Conservation (phyloP, 1,140 invertebrate species). For the Solenopsis fugax region DNA sequence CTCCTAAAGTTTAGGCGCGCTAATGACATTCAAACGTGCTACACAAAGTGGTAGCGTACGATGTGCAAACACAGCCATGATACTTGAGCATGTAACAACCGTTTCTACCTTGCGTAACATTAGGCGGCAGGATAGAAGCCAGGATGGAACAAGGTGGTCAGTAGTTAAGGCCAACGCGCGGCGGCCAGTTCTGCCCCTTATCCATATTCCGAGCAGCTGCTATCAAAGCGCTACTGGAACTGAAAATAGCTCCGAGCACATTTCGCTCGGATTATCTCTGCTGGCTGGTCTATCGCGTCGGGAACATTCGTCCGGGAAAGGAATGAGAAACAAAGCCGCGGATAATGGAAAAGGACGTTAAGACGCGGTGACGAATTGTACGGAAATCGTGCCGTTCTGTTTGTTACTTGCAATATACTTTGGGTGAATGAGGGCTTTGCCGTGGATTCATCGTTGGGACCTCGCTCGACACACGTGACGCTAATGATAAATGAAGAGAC, state of each 20-base stretch:
- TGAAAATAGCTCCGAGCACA: constrained; percentile 51
- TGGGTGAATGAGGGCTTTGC: constrained; percentile 2
- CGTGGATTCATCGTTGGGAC: neutral
- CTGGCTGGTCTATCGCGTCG: constrained; percentile 56
- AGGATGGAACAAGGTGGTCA: constrained; percentile 45
- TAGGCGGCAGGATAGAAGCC: constrained; percentile 46
- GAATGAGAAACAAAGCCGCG: constrained; percentile 39
- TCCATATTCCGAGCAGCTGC: constrained; percentile 53
- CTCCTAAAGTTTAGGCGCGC: neutral
- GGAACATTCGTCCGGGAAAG: constrained; percentile 25
- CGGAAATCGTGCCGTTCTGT: constrained; percentile 8
- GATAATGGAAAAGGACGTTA: constrained; percentile 27
- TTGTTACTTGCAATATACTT: neutral
- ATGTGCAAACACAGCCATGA: constrained; percentile 58
- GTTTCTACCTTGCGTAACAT: constrained; percentile 57
- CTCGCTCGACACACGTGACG: neutral
- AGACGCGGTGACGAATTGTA: constrained; percentile 43
- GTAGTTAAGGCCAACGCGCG: constrained; percentile 52
- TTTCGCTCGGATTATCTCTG: constrained; percentile 65
- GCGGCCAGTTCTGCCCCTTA: constrained; percentile 50
- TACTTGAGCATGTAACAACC: constrained; percentile 52
- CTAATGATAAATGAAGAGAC: neutral
- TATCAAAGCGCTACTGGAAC: constrained; percentile 64
- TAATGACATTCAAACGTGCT: constrained; percentile 55
- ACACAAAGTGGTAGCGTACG: constrained; percentile 46